Conservation (phyloP, 2,797 vertebrate genomes). For the Eremophila alpestris region DNA sequence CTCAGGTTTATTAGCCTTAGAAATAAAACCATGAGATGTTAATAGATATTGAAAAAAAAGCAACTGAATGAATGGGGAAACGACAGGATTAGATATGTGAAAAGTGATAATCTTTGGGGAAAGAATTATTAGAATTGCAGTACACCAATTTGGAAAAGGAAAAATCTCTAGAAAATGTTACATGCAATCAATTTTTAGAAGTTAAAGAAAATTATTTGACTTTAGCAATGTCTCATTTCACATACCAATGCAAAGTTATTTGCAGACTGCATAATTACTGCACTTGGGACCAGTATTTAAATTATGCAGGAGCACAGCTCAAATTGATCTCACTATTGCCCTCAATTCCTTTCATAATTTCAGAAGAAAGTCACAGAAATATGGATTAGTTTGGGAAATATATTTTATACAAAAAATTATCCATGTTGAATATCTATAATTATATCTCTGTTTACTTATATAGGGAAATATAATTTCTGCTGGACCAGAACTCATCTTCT, state of each 20-base stretch:
- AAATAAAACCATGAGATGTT: neutral
- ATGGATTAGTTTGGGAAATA: neutral
- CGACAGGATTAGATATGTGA: neutral
- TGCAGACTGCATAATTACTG: neutral
- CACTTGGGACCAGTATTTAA: neutral
- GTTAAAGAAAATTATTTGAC: neutral
- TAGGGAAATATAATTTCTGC: neutral
- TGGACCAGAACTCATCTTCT: neutral
- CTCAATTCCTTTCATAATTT: neutral
- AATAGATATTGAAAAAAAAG: neutral
- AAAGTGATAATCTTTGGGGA: neutral
- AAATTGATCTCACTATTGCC: neutral
- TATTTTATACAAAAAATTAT: neutral
- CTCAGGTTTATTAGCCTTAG: neutral
- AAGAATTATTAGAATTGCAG: neutral
- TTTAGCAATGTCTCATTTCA: neutral
- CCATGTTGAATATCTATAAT: neutral
- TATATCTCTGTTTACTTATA: neutral
- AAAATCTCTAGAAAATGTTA: neutral
- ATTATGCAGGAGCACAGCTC: neutral
- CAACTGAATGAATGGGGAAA: neutral
- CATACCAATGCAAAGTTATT: neutral
- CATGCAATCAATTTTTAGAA: neutral
- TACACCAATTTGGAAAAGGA: neutral
- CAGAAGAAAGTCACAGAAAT: neutral